Conservation (phyloP, 1,140 invertebrate genomes). For the Brachionus paranguensis region DNA sequence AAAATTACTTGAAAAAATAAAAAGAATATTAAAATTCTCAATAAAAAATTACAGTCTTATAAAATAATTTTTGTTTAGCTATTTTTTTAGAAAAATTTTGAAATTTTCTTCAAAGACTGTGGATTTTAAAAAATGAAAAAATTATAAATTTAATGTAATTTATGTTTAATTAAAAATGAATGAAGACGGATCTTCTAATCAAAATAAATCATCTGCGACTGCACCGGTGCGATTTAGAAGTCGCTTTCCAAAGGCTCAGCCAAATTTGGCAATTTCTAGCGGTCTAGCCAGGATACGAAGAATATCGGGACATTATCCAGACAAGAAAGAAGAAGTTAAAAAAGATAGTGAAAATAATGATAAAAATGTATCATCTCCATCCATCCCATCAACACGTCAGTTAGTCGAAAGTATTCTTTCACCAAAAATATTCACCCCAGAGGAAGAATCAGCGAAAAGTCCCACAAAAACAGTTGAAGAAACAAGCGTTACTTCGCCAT, state of each 20-base stretch:
- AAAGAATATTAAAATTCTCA: not conserved
- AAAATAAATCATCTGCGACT: not conserved
- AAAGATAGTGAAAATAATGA: not conserved
- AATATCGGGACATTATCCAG: constrained; percentile 4
- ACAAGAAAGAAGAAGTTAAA: not conserved
- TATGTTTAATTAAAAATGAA: constrained; percentile 8
- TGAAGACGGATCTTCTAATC: not conserved
- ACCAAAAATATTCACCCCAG: not conserved
- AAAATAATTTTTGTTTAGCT: not conserved
- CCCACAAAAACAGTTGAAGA: not conserved
- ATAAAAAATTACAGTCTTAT: not conserved
- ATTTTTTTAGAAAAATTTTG: not conserved
- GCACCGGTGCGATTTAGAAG: not conserved
- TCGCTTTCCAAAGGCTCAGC: constrained; percentile 34
- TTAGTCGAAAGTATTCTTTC: constrained; percentile 7
- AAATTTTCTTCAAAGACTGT: not conserved
- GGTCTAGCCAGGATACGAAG: constrained; percentile 10
- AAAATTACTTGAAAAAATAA: not conserved
- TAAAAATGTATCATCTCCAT: not conserved
- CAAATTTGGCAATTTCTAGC: not conserved
- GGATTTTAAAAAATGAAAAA: not conserved
- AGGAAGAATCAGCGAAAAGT: not conserved
- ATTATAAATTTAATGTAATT: not conserved
- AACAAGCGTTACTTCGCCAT: not conserved
- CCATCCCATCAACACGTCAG: not conserved